These are phyloP conservation scores for Aphyosemion australe DNA, from an alignment of 2,113 vertebrate species.

Conservation along the genomic window DNA sequence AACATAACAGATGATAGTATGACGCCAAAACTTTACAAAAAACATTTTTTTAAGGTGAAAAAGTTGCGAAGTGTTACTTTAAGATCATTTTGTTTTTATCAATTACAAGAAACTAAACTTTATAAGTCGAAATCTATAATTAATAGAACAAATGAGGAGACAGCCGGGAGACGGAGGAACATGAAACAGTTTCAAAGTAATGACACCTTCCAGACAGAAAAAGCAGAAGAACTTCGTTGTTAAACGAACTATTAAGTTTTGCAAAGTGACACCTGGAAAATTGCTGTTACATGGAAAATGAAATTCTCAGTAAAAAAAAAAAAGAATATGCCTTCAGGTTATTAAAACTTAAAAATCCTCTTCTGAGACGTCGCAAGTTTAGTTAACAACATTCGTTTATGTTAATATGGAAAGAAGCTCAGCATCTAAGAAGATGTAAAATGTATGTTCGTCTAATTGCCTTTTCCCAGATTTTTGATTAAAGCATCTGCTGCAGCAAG, in stretches of 20 bases:
- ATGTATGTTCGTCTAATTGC: not conserved
- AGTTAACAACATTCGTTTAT: not conserved
- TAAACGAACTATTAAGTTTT: slow-evolving; percentile 14
- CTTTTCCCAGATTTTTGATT: not conserved
- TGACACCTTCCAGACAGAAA: slow-evolving; percentile 23
- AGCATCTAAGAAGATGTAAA: not conserved
- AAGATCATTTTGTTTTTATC: not conserved
- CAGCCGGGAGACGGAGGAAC: not conserved
- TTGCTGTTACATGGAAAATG: not conserved
- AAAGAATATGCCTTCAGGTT: not conserved
- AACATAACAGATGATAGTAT: too few relatives aligned
- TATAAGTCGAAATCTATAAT: not conserved
- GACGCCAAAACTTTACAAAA: too few relatives aligned
- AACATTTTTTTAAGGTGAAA: too few relatives aligned
- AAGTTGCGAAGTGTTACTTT: too few relatives aligned
- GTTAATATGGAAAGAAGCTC: not conserved
- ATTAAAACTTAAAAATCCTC: not conserved
- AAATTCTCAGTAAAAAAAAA: not conserved
- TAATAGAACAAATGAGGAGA: not conserved
- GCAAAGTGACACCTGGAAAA: slow-evolving; percentile 20
- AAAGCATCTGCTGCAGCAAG: not conserved
- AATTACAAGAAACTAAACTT: not conserved
- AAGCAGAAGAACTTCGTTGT: not conserved
- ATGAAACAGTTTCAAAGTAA: slow-evolving; percentile 8
- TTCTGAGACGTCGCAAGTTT: not conserved